phyloP scores from a whole-genome alignment of 2,797 vertebrate genomes.

The Luscinia megarhynchos region DNA sequence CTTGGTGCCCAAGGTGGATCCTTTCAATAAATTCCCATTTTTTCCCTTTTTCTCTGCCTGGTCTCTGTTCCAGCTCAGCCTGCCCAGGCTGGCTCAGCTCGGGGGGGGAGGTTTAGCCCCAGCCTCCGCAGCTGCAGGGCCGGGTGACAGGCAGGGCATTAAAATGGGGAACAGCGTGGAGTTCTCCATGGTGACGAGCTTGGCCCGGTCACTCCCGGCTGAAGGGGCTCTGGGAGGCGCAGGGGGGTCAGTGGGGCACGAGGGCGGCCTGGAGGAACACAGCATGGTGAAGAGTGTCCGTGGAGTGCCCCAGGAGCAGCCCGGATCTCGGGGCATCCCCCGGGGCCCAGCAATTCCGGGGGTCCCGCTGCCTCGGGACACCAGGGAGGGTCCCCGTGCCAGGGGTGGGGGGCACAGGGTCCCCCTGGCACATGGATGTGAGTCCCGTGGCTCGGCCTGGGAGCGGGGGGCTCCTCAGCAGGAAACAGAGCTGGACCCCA shows the following conservation, averaged over 20 bases:
- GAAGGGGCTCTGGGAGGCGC: not conserved
- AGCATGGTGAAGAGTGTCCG: rapidly evolving
- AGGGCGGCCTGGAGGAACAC: not conserved
- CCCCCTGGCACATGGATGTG: rapidly evolving
- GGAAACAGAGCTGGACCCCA: not conserved
- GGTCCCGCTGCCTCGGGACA: not conserved
- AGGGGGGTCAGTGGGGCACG: rapidly evolving
- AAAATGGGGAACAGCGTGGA: not conserved
- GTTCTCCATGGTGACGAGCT: not conserved
- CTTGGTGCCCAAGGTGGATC: no score
- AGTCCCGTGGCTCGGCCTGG: not conserved
- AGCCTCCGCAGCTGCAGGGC: not conserved
- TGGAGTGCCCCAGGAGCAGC: not conserved
- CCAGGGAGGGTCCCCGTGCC: not conserved
- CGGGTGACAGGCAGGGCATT: not conserved
- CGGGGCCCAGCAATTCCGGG: rapidly evolving
- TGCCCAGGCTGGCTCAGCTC: no score
- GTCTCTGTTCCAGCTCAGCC: no score
- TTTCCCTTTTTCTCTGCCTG: no score
- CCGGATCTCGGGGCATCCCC: rapidly evolving
- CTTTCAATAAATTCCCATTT: no score
- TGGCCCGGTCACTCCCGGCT: not conserved
- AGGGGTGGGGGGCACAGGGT: no score
- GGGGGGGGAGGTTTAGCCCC: not conserved
- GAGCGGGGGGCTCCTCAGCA: no score